phyloP scores from a whole-genome alignment of 2,888 invertebrate species.

The Agrypnus murinus region DNA sequence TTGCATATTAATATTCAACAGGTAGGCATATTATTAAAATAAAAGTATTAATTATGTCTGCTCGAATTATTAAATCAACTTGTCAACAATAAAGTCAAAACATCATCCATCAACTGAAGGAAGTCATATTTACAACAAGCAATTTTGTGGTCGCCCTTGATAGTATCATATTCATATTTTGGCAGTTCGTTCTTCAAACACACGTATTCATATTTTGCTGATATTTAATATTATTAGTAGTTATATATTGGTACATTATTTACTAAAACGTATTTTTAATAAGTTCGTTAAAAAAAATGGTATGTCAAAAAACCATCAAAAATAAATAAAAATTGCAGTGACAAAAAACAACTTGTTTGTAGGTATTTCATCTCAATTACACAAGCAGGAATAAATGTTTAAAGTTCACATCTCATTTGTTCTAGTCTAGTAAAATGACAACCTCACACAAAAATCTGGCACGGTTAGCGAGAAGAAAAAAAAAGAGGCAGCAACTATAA shows the following conservation, averaged over 20 bases:
- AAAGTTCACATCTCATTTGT: constrained; percentile 55
- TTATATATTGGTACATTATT: too few relatives aligned
- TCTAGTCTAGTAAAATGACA: constrained; percentile 58
- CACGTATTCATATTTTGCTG: too few relatives aligned
- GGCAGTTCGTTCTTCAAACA: too few relatives aligned
- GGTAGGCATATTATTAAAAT: too few relatives aligned
- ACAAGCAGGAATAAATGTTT: constrained; percentile 34
- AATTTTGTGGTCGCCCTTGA: too few relatives aligned
- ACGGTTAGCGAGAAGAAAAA: constrained; percentile 51
- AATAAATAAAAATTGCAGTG: not conserved
- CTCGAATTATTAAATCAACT: not conserved
- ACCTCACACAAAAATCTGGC: constrained; percentile 57
- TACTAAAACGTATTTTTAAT: too few relatives aligned
- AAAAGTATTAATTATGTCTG: not conserved
- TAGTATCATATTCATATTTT: too few relatives aligned
- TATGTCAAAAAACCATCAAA: not conserved
- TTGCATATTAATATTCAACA: too few relatives aligned
- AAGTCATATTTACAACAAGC: not conserved
- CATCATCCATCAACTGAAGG: not conserved
- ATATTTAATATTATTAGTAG: too few relatives aligned
- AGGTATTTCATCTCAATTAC: constrained; percentile 31
- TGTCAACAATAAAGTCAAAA: too few relatives aligned
- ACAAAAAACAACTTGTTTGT: constrained; percentile 13
- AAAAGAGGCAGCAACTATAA: constrained; percentile 57
- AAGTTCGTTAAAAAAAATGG: too few relatives aligned